Conservation (phyloP, 2,797 vertebrate genomes). For the Catamblyrhynchus diadema region DNA sequence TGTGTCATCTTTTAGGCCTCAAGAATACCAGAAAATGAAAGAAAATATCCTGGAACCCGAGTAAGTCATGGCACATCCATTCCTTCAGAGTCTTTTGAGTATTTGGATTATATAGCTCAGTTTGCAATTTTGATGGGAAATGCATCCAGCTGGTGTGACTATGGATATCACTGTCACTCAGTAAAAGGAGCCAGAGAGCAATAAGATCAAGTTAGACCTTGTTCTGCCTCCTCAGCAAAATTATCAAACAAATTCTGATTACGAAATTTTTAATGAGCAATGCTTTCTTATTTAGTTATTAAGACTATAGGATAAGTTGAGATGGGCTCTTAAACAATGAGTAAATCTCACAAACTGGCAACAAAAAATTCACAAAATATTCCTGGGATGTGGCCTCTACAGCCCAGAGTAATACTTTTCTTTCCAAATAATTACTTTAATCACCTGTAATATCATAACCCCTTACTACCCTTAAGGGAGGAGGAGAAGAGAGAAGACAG, state of each 20-base stretch:
- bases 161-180: neutral
- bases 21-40: neutral
- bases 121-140: neutral
- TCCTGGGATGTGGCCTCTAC: neutral
- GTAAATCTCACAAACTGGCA: neutral
- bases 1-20: neutral
- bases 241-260: slow-evolving; percentile 9
- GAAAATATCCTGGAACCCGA: neutral
- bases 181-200: neutral
- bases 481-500: neutral
- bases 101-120: neutral
- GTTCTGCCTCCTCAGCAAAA: slow-evolving; percentile 47
- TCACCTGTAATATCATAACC: slow-evolving; percentile 17
- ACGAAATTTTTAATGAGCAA: neutral
- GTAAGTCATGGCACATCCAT: neutral
- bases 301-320: neutral
- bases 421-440: slow-evolving; percentile 53
- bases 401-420: neutral
- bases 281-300: neutral
- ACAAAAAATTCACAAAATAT: neutral
- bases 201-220: slow-evolving; percentile 7
- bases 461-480: neutral
- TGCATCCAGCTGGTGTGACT: neutral
- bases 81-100: neutral
- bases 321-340: neutral